phyloP scores from a whole-genome alignment of 2,888 invertebrate species.

The Parapristionchus giblindavisi region DNA sequence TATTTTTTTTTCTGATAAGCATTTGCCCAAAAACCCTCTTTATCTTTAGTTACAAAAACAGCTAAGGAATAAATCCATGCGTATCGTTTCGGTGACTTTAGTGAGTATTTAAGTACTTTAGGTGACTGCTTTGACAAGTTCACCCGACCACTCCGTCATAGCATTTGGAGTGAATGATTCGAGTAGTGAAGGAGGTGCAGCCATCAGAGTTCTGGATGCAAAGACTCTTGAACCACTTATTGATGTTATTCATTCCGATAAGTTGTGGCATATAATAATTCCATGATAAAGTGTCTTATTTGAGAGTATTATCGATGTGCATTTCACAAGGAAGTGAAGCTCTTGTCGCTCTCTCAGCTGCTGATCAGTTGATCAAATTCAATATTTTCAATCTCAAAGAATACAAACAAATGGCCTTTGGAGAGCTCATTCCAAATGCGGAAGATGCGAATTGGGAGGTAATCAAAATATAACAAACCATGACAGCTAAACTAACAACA shows the following conservation, averaged over 20 bases:
- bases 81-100: neutral
- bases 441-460: slow-evolving; percentile 17
- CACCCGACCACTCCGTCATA: slow-evolving; percentile 36
- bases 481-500: neutral
- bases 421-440: slow-evolving; percentile 30
- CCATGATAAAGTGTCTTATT: neutral
- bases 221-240: slow-evolving; percentile 22
- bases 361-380: slow-evolving; percentile 17
- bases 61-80: neutral
- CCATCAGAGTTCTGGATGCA: slow-evolving; percentile 24
- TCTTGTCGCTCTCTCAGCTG: slow-evolving; percentile 6
- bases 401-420: slow-evolving; percentile 18
- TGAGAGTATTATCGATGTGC: slow-evolving; percentile 27
- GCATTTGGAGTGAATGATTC: slow-evolving; percentile 8
- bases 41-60: neutral
- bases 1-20: neutral
- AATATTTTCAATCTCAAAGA: slow-evolving; percentile 25
- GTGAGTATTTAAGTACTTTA: neutral
- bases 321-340: slow-evolving; percentile 34
- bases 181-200: neutral
- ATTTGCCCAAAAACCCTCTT: neutral
- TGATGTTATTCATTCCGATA: slow-evolving; percentile 27
- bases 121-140: slow-evolving; percentile 22
- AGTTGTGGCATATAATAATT: neutral
- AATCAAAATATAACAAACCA: neutral